These are phyloP conservation scores for Amia ocellicauda DNA, from an alignment of 2,113 vertebrate genomes.

Conservation along the genomic window DNA sequence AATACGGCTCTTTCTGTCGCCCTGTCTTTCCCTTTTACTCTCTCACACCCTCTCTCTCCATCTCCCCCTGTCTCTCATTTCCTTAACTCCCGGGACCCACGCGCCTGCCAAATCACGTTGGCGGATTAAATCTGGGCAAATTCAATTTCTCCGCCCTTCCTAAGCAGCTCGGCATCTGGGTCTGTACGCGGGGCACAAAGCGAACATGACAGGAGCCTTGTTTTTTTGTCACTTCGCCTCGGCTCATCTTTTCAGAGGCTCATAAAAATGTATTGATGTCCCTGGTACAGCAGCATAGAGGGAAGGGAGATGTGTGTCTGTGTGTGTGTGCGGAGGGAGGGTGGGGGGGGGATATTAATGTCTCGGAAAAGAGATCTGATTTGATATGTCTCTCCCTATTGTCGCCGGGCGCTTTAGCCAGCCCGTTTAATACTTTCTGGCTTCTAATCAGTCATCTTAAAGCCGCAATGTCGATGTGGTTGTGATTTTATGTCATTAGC, in stretches of 20 bases:
- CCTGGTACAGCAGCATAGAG: constrained; percentile 56
- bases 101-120: constrained; percentile 67
- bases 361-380: constrained; percentile 80
- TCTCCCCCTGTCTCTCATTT: constrained; percentile 34
- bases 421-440: constrained; percentile 82
- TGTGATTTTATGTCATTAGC: constrained; percentile 35
- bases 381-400: constrained; percentile 84
- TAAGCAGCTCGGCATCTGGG: constrained; percentile 58
- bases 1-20: constrained; percentile 8
- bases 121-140: constrained; percentile 76
- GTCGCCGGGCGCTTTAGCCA: constrained; percentile 75
- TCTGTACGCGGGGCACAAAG: constrained; percentile 71
- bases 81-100: constrained; percentile 55
- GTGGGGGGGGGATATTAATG: constrained; percentile 67
- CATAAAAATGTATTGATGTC: constrained; percentile 72
- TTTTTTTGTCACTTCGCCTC: constrained; percentile 73
- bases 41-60: constrained; percentile 38
- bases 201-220: constrained; percentile 83
- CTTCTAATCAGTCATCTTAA: constrained; percentile 84
- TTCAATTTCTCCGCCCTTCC: constrained; percentile 69
- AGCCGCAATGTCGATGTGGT: constrained; percentile 42
- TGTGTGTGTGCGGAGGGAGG: constrained; percentile 31
- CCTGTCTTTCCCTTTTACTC: constrained; percentile 29
- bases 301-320: constrained; percentile 41
- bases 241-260: constrained; percentile 68